phyloP scores from a whole-genome alignment of 2,888 invertebrate genomes.

The Muscina levida region DNA sequence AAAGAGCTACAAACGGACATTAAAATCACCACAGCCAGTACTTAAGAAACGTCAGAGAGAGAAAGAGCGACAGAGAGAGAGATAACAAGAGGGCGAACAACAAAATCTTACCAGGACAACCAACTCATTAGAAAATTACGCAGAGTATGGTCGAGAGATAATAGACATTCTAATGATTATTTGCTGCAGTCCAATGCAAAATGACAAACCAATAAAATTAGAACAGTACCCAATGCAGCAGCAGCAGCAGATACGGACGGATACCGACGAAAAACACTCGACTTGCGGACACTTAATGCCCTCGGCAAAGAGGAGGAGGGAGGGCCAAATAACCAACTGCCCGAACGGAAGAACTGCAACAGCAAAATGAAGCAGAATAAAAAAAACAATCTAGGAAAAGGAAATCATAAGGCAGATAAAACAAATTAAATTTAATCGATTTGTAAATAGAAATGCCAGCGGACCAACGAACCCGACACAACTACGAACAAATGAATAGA shows the following conservation, averaged over 20 bases:
- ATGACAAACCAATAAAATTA: conserved; percentile 48
- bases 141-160: conserved; percentile 40
- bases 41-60: not conserved
- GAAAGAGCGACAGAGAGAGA: not conserved
- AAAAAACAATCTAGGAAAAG: conserved; percentile 35
- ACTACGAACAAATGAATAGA: conserved; percentile 36
- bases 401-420: conserved; percentile 55
- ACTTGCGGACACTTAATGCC: not conserved
- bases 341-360: not conserved
- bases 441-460: conserved; percentile 51
- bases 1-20: conserved; percentile 50
- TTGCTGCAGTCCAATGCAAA: conserved; percentile 30
- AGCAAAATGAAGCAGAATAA: not conserved
- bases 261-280: not conserved
- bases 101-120: not conserved
- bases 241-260: not conserved
- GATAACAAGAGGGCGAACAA: not conserved
- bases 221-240: conserved; percentile 11
- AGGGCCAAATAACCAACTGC: not conserved
- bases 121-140: conserved; percentile 66
- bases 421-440: conserved; percentile 65
- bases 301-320: not conserved
- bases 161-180: conserved; percentile 48
- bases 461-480: conserved; percentile 20
- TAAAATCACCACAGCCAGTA: not conserved